phyloP scores from a whole-genome alignment of 2,113 vertebrate genomes.

The Cervus canadensis region DNA sequence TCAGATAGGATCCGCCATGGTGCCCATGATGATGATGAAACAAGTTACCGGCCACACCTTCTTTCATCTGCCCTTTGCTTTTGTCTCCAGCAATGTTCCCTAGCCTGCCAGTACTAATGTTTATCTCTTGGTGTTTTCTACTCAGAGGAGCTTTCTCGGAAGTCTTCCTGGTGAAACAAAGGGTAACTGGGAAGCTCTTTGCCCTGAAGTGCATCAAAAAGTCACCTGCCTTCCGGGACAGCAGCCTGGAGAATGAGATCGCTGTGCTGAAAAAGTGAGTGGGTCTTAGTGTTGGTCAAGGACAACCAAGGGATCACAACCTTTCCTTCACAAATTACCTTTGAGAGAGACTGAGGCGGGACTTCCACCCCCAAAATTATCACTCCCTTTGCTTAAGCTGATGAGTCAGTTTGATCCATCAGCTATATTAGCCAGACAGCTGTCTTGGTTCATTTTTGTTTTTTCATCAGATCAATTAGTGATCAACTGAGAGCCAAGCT shows the following conservation, averaged over 20 bases:
- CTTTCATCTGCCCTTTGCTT: not conserved
- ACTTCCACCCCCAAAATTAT: not conserved
- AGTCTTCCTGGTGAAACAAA: slow-evolving; percentile 93
- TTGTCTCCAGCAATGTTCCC: not conserved
- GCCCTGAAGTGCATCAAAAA: slow-evolving; percentile 97
- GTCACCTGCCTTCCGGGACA: slow-evolving; percentile 85
- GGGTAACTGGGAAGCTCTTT: slow-evolving; percentile 87
- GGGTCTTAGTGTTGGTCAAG: accelerated
- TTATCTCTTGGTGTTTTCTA: slow-evolving; percentile 33
- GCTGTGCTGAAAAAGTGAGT: slow-evolving; percentile 92
- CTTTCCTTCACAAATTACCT: not conserved
- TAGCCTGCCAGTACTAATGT: not conserved
- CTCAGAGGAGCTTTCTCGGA: slow-evolving; percentile 94
- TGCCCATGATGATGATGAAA: not conserved
- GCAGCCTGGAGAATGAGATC: slow-evolving; percentile 95
- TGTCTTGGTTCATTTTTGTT: not conserved
- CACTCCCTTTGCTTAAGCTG: not conserved
- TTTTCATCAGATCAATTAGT: not conserved
- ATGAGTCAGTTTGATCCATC: not conserved
- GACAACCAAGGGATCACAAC: too few relatives aligned
- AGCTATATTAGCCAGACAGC: not conserved
- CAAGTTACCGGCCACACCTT: not conserved
- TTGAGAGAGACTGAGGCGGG: not conserved
- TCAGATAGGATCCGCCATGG: not conserved
- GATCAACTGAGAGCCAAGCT: not conserved